Percentiles rank a stretch among this genome's conserved stretches.
phyloP scores from a whole-genome alignment of 2,113 vertebrate species.

The Sylvilagus bachmani region DNA sequence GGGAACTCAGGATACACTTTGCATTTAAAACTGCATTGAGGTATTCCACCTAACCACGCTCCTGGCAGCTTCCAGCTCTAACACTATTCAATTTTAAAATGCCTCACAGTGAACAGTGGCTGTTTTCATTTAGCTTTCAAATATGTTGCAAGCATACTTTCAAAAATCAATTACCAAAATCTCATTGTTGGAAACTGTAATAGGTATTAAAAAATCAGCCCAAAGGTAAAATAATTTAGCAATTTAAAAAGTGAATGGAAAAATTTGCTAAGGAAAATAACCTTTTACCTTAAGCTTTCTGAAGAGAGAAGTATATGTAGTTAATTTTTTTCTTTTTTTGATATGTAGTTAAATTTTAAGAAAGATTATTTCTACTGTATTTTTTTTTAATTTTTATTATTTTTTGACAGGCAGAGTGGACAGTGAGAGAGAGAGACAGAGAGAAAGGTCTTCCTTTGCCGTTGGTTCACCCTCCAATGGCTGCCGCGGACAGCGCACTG shows the following conservation, averaged over 20 bases:
- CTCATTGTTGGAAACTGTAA: not conserved
- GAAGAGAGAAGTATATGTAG: not conserved
- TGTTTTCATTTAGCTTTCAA: constrained; percentile 52
- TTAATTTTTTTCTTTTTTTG: not conserved
- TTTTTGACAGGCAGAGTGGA: too few relatives aligned
- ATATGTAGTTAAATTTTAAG: constrained; percentile 8
- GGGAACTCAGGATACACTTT: not conserved
- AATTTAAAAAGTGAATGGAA: constrained; percentile 3
- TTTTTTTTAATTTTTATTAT: too few relatives aligned
- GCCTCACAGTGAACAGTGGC: not conserved
- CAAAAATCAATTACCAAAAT: constrained; percentile 25
- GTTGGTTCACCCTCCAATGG: too few relatives aligned
- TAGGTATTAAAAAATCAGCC: not conserved
- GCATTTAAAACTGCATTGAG: constrained; percentile 25
- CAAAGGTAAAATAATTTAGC: constrained; percentile 34
- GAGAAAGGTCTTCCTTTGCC: too few relatives aligned
- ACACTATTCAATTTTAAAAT: not conserved
- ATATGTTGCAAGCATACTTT: not conserved
- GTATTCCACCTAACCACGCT: not conserved
- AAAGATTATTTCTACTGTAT: constrained; percentile 51
- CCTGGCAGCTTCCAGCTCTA: constrained; percentile 35
- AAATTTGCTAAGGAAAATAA: not conserved
- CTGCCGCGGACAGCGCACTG: too few relatives aligned
- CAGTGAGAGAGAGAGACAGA: too few relatives aligned
- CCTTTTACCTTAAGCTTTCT: constrained; percentile 16